These are phyloP conservation scores for Anoura caudifer DNA, from an alignment of 2,113 vertebrate species.

Conservation along the genomic window DNA sequence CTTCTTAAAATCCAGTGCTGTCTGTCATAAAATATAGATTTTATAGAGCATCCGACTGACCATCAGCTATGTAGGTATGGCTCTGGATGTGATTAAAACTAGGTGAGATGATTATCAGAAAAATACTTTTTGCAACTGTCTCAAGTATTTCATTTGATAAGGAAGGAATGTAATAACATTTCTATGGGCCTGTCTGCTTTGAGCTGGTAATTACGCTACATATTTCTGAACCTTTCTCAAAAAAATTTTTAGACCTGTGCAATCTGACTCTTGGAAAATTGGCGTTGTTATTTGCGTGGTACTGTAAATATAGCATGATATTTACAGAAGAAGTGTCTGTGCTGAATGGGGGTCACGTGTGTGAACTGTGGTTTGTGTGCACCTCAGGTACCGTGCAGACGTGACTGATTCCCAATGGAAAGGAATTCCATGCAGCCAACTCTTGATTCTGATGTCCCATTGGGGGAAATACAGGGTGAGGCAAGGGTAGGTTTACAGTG, in stretches of 20 bases:
- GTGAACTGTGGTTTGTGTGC: neutral
- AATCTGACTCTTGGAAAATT: conserved; percentile 21
- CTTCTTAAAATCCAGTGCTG: neutral
- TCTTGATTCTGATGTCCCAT: neutral
- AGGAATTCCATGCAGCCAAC: neutral
- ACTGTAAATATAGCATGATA: neutral
- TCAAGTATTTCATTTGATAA: conserved; percentile 17
- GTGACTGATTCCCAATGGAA: neutral
- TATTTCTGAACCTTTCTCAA: neutral
- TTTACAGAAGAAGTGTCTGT: neutral
- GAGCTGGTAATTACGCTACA: neutral
- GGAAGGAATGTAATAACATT: neutral
- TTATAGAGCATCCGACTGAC: neutral
- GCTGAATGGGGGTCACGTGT: neutral
- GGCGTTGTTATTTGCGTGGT: neutral
- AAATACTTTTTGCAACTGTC: neutral
- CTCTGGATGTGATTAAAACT: neutral
- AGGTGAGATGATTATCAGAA: conserved; percentile 5
- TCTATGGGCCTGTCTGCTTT: neutral
- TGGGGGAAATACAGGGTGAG: neutral
- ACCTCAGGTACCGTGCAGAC: neutral
- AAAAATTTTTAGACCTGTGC: neutral
- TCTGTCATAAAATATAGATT: neutral
- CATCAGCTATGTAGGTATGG: neutral
- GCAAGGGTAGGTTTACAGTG: neutral